phyloP scores from a whole-genome alignment of 35 echinoderm and acorn worm species.

The Anneissia japonica region DNA sequence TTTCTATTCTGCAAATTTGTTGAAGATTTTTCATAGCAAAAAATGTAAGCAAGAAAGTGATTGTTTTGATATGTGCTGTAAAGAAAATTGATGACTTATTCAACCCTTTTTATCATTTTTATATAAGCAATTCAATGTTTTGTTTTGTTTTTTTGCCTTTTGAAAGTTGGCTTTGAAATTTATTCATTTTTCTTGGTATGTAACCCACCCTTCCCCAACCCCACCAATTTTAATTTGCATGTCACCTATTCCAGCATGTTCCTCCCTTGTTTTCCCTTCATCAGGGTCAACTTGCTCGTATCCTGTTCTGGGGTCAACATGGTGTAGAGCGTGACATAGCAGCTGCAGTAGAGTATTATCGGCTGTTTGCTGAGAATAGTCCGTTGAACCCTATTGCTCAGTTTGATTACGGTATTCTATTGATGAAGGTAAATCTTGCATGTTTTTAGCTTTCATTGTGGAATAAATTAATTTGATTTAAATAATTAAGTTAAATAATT shows the following conservation, averaged over 20 bases:
- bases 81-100: no score
- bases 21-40: no score
- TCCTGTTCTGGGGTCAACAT: slow-evolving; percentile 86
- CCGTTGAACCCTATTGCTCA: slow-evolving; percentile 55
- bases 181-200: neutral
- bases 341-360: slow-evolving; percentile 66
- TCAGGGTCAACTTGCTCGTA: slow-evolving; percentile 55
- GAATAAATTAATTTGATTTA: neutral
- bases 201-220: neutral
- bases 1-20: no score
- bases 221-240: neutral
- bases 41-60: no score
- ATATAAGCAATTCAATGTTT: no score
- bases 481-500: neutral
- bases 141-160: no score
- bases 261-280: neutral
- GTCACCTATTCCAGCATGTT: neutral
- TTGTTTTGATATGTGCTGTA: no score
- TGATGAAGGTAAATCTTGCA: slow-evolving; percentile 62
- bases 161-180: no score
- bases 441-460: neutral
- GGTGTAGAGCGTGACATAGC: slow-evolving; percentile 74
- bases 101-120: no score
- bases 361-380: slow-evolving; percentile 45
- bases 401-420: slow-evolving; percentile 79